Base-by-base conservation (phyloP, 2,797 vertebrate genomes). In the Tapirus indicus region DNA sequence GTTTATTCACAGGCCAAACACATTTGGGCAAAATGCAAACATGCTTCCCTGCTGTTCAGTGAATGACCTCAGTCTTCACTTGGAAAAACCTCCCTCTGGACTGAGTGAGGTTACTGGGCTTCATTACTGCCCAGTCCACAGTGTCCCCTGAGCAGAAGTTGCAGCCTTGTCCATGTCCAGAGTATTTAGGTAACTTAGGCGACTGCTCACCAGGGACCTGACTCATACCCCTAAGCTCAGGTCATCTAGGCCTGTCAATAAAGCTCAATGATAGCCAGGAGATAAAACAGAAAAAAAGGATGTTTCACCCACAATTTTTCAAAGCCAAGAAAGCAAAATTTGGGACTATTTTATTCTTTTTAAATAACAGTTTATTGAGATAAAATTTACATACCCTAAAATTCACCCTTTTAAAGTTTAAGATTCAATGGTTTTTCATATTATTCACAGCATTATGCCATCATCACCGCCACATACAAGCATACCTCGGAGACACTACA, bases 31-130 rank as follows among this genome's bases (percentile, higher is more conserved):
- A 89, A 93, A 97, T 82, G 82, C 91, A 93, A 54, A 89, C 66
- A 74, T 17, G 91, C 96, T 98, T 97, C 96, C 96, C 96, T 96
- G 49, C 17, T 97, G 95, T 92, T 87, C 94, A 58, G 79, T 41
- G 74, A 97, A 91, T 75, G 88, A 97, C 69, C 95, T 96, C 90
- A 79, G 1, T 78, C 47, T 94, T 97, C 96, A 97, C 80, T 95
- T 94, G 93, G 82, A 90, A 93, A 97, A 97, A 95, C 41, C 58
- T 35, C 72, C 96, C 88, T 88, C 88, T 29, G 1, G 94, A 3
- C 92, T 74, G 86, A 87, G 69, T 92, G 96, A 98, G 93, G 78
- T 87, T 82, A 95, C 92, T 94, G 87, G 94, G 32, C 74, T 91
- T 83, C 27, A 35, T 0, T 0, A 56, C 72, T 95, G 78, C 88